Percentiles rank a stretch among this genome's conserved stretches.
Evolutionary conservation across 2,797 vertebrate genomes (phyloP).

Genomic region (Mastacembelus armatus): DNA sequence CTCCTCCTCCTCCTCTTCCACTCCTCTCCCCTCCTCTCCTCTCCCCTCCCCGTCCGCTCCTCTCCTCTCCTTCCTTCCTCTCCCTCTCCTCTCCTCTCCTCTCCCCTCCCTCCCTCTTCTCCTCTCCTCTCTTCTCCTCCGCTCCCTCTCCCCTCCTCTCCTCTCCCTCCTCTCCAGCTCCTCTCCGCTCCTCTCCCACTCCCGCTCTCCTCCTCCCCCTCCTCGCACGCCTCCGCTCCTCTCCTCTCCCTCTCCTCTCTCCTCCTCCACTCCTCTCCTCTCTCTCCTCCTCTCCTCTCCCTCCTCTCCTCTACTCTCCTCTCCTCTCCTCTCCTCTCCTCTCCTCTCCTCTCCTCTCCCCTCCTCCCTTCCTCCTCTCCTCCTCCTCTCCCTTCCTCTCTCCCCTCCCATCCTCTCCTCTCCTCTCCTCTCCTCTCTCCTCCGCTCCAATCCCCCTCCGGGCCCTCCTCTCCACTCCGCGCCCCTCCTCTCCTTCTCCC

Average conservation of each 20-base stretch:
- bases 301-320: not conserved
- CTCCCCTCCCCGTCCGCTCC: too few relatives aligned
- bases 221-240: too few relatives aligned
- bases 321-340: not conserved
- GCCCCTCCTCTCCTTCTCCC: not conserved
- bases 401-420: too few relatives aligned
- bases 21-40: too few relatives aligned
- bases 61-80: not conserved
- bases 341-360: not conserved
- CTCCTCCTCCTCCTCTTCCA: too few relatives aligned
- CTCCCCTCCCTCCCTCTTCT: too few relatives aligned
- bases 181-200: not conserved
- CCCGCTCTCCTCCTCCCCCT: not conserved
- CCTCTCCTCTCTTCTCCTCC: not conserved
- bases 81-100: not conserved
- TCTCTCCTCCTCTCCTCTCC: not conserved
- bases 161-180: not conserved
- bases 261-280: not conserved
- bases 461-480: not conserved
- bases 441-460: not conserved
- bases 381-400: not conserved
- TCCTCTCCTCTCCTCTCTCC: not conserved
- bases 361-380: not conserved
- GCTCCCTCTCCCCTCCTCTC: not conserved
- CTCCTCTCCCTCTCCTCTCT: not conserved